Evolutionary conservation across 1,140 invertebrate species (phyloP), one percentile per base, ranked within the genome.

Genomic region (Bacillus rossius): DNA sequence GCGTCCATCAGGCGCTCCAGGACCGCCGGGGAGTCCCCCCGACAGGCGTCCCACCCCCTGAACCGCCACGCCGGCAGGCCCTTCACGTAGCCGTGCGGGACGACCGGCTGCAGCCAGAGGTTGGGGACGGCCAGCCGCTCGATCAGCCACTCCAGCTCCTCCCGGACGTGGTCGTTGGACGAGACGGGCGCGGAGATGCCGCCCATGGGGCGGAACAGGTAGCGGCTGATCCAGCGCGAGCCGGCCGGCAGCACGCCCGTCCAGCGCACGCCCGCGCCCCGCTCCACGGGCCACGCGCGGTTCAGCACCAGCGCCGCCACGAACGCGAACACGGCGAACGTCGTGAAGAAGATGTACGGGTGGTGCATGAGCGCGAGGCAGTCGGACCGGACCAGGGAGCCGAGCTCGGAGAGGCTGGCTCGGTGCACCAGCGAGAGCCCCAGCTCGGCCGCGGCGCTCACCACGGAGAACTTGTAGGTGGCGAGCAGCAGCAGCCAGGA

Each of bases 21-120:
- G 45, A 20, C 19, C 19, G 52, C 50, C 22, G 49, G 57, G 14
- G 49, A 53, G 20, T 48, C 50, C 5, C 20, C 16, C 23, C 49
- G 48, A 7, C 19, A 45, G 8, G 10, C 7, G 53, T 61, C 62
- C 64, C 64, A 66, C 4, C 64, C 56, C 55, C 61, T 55, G 60
- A 71, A 74, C n/a, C 63, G 69, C 80, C 80, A 82, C 5, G 75
- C 69, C 7, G 77, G 79, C n/a, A 82, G 66, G 45, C 77, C 65
- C 50, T 77, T 75, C 20, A 82, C 73, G 61, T 82, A 82, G 45
- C 79, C 75, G 16, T 53, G 65, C 29, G 67, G 66, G 19, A 75
- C 63, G 22, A 73, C 66, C 8, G 79, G 74, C 43, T 74, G 72
- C 8, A 80, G 65, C 75, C 77, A 79, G 1, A 79, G 61, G 59